A percentile compares a stretch with the other conserved stretches of the same genome.
Conservation (phyloP, 2,113 vertebrate species). For the Galbula dea region DNA sequence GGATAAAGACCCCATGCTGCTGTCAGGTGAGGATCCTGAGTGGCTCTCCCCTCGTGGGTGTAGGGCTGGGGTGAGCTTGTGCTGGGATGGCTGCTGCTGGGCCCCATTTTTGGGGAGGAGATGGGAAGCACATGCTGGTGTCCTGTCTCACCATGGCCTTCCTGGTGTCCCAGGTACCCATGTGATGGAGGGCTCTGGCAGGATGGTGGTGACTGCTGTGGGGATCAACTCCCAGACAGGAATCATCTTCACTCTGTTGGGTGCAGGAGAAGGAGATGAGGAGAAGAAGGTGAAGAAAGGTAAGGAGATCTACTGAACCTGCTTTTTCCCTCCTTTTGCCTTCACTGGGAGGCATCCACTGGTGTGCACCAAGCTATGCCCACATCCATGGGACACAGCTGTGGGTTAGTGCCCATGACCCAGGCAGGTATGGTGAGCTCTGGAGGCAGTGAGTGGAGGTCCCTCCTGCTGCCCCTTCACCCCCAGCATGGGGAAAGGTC, state of each 20-base stretch:
- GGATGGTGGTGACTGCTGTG: constrained; percentile 92
- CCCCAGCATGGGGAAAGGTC: not conserved
- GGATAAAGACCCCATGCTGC: constrained; percentile 93
- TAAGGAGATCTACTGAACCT: constrained; percentile 62
- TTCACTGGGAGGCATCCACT: not conserved
- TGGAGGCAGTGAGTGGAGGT: not conserved
- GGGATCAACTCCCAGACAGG: constrained; percentile 96
- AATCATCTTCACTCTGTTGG: constrained; percentile 95
- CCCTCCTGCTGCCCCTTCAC: not conserved
- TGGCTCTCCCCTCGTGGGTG: fast-evolving
- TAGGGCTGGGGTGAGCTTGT: not conserved
- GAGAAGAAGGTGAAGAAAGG: constrained; percentile 96
- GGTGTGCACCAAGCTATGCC: not conserved
- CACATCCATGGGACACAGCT: fast-evolving
- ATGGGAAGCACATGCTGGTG: fast-evolving
- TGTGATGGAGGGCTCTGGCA: constrained; percentile 96
- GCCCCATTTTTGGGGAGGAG: not conserved
- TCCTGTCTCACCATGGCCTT: not conserved
- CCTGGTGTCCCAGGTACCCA: constrained; percentile 82
- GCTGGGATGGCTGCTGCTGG: fast-evolving
- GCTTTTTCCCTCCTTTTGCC: not conserved
- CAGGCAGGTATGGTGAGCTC: not conserved
- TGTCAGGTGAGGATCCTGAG: constrained; percentile 80
- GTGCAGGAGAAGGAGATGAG: constrained; percentile 83
- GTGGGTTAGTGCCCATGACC: not conserved